A percentile compares a stretch with the other conserved stretches of the same genome.
Conservation (phyloP, 1,140 invertebrate species). For the Lordiphosa mommai region DNA sequence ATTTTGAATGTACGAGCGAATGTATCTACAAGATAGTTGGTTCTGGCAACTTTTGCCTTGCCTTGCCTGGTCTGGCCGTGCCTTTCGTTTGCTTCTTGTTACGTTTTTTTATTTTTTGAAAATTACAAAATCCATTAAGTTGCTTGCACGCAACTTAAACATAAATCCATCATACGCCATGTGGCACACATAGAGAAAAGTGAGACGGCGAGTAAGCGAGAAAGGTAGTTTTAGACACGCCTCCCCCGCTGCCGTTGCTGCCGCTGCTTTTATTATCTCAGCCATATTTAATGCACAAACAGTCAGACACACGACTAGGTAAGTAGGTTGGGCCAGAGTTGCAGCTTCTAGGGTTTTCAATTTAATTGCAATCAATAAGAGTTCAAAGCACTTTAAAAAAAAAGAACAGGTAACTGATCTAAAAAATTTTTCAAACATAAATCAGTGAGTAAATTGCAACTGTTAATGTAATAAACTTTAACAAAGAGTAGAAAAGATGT, state of each 20-base stretch:
- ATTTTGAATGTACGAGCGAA: slow-evolving; percentile 23
- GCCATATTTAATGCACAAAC: slow-evolving; percentile 73
- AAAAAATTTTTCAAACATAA: slow-evolving; percentile 22
- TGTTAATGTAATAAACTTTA: slow-evolving; percentile 41
- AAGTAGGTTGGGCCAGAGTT: slow-evolving; percentile 61
- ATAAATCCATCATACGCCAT: slow-evolving; percentile 78
- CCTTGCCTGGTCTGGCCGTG: slow-evolving; percentile 12
- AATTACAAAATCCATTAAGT: slow-evolving; percentile 78
- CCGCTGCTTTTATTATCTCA: slow-evolving; percentile 64
- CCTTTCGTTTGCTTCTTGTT: slow-evolving; percentile 30
- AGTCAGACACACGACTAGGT: slow-evolving; percentile 73
- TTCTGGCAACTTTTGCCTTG: slow-evolving; percentile 52
- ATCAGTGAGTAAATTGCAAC: slow-evolving; percentile 46
- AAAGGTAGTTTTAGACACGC: slow-evolving; percentile 9
- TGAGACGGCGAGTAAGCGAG: slow-evolving; percentile 5
- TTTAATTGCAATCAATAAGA: slow-evolving; percentile 70
- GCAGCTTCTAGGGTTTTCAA: slow-evolving; percentile 57
- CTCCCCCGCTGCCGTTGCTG: slow-evolving; percentile 26
- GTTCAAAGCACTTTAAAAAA: slow-evolving; percentile 23
- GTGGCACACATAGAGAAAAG: slow-evolving; percentile 48
- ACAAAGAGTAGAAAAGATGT: slow-evolving; percentile 7
- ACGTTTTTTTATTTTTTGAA: slow-evolving; percentile 40
- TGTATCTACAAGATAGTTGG: slow-evolving; percentile 49
- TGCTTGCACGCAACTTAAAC: slow-evolving; percentile 77
- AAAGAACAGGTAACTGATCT: neutral